Evolutionary conservation across 2,888 invertebrate genomes (phyloP).

Genomic region (Xestia rhomboidea): DNA sequence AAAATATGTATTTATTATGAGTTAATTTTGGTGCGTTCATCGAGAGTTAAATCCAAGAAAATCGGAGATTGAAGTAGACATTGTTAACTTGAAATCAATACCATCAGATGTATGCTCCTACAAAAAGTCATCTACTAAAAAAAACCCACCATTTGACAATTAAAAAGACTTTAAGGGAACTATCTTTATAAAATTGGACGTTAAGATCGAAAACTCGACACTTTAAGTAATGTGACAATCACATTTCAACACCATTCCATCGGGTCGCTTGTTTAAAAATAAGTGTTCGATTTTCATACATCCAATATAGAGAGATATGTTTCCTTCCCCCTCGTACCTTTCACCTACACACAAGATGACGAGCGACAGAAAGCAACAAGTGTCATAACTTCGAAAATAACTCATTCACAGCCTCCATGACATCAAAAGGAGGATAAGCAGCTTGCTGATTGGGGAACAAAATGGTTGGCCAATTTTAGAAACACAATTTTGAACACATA

Average conservation of each 20-base stretch:
- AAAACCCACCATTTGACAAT: slow-evolving; percentile 23
- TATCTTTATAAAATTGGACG: neutral
- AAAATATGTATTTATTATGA: neutral
- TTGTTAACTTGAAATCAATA: neutral
- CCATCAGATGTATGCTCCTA: neutral
- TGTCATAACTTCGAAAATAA: slow-evolving; percentile 7
- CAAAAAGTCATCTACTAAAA: neutral
- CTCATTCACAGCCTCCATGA: neutral
- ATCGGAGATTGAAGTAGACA: slow-evolving; percentile 7
- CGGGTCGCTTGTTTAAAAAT: neutral
- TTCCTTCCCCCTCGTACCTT: neutral
- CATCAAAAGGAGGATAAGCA: neutral
- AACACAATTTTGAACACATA: neutral
- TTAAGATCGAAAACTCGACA: neutral
- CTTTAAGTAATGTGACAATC: neutral
- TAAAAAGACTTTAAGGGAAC: neutral
- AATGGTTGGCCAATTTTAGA: neutral
- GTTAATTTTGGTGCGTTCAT: slow-evolving; percentile 4
- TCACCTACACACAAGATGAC: slow-evolving; percentile 8
- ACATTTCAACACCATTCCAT: neutral
- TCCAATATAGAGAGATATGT: neutral
- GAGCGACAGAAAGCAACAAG: neutral
- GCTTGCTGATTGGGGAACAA: neutral
- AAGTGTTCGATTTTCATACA: neutral
- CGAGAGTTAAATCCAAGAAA: neutral